Evolutionary conservation across 2,888 invertebrate genomes (phyloP), one percentile per base, ranked within the genome.

Genomic region (Calameuta filiformis): DNA sequence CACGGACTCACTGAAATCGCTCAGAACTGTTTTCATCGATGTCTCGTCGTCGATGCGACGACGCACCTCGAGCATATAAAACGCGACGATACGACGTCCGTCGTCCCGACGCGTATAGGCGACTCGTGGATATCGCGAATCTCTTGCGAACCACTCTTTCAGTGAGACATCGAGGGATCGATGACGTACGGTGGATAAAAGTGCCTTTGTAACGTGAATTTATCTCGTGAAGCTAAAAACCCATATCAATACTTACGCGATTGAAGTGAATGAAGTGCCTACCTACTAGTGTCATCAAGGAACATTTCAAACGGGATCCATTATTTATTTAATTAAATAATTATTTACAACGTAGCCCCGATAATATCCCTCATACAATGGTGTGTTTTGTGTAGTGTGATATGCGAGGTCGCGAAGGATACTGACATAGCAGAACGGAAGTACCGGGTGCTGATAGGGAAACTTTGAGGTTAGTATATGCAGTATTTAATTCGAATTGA

Each of bases 361-460:
- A 56, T 56, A 56, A 56, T 56, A 23, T 56, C 9, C 6, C 23
- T 56, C 56, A 2, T 71, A 73, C 31, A 77, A 56, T 75, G 23
- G 71, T 77, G 77, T 75, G 4, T 9, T 31, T 71, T 34, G 71
- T 34, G 71, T 34, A 35, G 75, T 76, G 37, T 76, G 76, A 73
- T 69, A 75, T 75, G 81, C 81, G 80, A 83, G 83, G 79, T 82
- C 77, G 78, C 82, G 79, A 74, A 75, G 68, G 76, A 75, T 76
- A 78, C 76, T 34, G 31, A 76, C 73, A 11, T 15, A n/a, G 35
- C 73, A 56, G 56, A 73, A 78, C 87, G 87, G 88, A 87, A 87
- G 87, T 87, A 83, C 83, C 68, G 83, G 79, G 83, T 80, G 83
- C 81, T 81, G 86, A 88, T 87, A 88, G 84, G 84, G 83, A 82